A percentile compares a stretch with the other conserved stretches of the same genome.
phyloP scores from a whole-genome alignment of 2,888 invertebrate species.

The Orchesella flavescens region DNA sequence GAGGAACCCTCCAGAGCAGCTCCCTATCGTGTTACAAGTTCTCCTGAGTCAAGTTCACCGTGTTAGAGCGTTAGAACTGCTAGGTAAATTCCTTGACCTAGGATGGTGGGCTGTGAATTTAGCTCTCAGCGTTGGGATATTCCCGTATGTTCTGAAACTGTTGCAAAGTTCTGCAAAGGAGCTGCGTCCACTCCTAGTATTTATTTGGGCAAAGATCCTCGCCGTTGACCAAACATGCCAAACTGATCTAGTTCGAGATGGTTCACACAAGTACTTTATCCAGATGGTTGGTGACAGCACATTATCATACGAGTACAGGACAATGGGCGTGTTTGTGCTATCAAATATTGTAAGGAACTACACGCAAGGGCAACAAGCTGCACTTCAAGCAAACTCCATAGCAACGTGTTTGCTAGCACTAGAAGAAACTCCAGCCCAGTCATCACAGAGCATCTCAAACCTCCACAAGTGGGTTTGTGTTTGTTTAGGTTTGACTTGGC shows the following conservation, averaged over 20 bases:
- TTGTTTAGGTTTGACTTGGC: conserved; percentile 92
- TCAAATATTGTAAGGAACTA: conserved; percentile 94
- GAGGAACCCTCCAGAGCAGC: conserved; percentile 92
- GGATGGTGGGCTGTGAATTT: conserved; percentile 97
- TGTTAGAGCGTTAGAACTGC: conserved; percentile 91
- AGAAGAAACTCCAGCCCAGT: conserved; percentile 19
- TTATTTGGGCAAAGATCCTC: conserved; percentile 99
- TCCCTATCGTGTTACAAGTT: conserved; percentile 89
- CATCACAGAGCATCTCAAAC: not conserved
- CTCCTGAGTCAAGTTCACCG: conserved; percentile 84
- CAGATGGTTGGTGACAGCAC: conserved; percentile 90
- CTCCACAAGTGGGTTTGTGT: conserved; percentile 92
- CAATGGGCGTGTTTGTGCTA: conserved; percentile 94
- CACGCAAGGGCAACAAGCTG: conserved; percentile 90
- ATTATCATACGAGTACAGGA: conserved; percentile 90
- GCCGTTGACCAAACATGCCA: conserved; percentile 98
- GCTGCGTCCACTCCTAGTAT: conserved; percentile 92
- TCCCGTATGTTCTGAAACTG: conserved; percentile 97
- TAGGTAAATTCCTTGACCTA: conserved; percentile 93
- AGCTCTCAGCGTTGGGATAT: conserved; percentile 96
- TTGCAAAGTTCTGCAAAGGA: conserved; percentile 96
- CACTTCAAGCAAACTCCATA: conserved; percentile 90
- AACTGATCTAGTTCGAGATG: conserved; percentile 93
- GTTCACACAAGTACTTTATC: conserved; percentile 95
- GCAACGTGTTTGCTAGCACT: conserved; percentile 87